Base-by-base conservation (phyloP, 2,888 invertebrate species). In the Muscina levida region DNA sequence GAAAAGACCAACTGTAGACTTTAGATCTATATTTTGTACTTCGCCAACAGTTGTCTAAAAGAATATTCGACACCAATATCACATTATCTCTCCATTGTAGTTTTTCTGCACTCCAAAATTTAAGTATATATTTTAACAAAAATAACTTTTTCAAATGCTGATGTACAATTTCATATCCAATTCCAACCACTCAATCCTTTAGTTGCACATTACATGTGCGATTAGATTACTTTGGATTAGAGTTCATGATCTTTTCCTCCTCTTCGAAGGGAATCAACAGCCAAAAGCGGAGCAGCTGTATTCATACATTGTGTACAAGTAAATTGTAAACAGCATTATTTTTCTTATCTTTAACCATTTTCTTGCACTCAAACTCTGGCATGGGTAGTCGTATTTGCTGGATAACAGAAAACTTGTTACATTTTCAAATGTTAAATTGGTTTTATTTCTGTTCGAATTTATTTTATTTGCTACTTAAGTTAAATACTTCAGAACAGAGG, bases 141-240 rank as follows among this genome's bases (percentile, higher is more conserved):
- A n/a, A n/a, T n/a, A n/a, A n/a, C n/a, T n/a, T n/a, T n/a, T n/a
- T n/a, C n/a, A 31, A 31, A 31, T 31, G 8, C 31, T 31, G 31
- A 15, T 65, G 46, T 46, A 57, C 48, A 24, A 24, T 19, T 17
- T 11, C 2, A 0, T 56, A 13, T 26, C 26, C 2, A 26, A 2
- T 31, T 56, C 56, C 6, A 6, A 24, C 56, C 19, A 11, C 13
- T 56, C 3, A 11, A 13, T 19, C 22, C 19, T 10, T 6, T 22
- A 53, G 1, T 22, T 56, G 26, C 44, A 48, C 44, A n/a, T 4
- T 22, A 51, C 37, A 75, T 59, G 6, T 48, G 57, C 17, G n/a
- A 24, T 26, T 37, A 51, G 56, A 56, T 59, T 77, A 72, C 31
- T 77, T 72, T n/a, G 44, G 59, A 59, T 77, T 26, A 59, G 19